Base-by-base conservation (phyloP, 1,140 invertebrate genomes). In the Samia ricini region DNA sequence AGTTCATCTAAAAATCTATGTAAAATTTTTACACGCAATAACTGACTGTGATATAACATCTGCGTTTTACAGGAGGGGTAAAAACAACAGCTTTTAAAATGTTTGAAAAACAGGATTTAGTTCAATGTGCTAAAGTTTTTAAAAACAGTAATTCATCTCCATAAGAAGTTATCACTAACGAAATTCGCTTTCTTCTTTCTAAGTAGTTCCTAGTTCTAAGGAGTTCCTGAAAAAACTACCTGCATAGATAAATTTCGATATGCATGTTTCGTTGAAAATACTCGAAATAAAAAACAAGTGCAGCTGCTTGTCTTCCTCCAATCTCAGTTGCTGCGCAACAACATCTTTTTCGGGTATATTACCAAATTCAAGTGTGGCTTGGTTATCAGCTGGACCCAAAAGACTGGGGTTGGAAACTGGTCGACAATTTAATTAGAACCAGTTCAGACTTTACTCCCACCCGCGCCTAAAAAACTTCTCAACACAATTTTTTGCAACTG, bases 181-280 rank as follows among this genome's bases (percentile, higher is more conserved):
- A 71, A 21, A 71, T 77, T 61, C 67, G 68, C 21, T 78, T 83
- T 76, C 69, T 81, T 75, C 66, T 82, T 72, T 61, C 66, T 56
- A 61, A 79, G 60, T 79, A n/a, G n/a, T n/a, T n/a, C n/a, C n/a
- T n/a, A n/a, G n/a, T n/a, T n/a, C n/a, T n/a, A 79, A 49, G 63
- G 72, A 72, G 76, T 74, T 74, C 74, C 76, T 61, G 75, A 81
- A 78, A 80, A 81, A 76, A 71, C 29, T 71, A 56, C 59, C 19
- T 77, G 68, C 49, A 57, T 74, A 66, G 72, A 81, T 67, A 77
- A 71, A 59, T 63, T 55, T 48, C 23, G 75, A 74, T 79, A 81
- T 62, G 29, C 61, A 69, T 65, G 8, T 56, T 79, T 82, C 48
- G 77, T 71, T 7, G n/a, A n/a, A n/a, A n/a, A n/a, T n/a, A n/a